Evolutionary conservation across 1,140 invertebrate species (phyloP).

Genomic region (Adoxophyes honmai): DNA sequence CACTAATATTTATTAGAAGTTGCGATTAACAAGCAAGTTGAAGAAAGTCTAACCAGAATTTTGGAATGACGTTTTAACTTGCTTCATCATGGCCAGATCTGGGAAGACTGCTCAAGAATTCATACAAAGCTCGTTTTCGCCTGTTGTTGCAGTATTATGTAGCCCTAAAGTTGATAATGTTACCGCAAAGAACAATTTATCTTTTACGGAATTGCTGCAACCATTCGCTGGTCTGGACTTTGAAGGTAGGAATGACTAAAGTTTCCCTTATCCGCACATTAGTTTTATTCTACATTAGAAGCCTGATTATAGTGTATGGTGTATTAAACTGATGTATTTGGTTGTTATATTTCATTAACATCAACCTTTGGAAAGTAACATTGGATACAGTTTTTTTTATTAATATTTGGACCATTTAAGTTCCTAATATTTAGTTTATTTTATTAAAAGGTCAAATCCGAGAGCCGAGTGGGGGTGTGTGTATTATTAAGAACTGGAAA

Average conservation of each 20-base stretch:
- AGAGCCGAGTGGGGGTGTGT: slow-evolving; percentile 87
- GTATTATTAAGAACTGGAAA: slow-evolving; percentile 87
- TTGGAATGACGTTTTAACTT: not conserved
- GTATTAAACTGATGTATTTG: too few species aligned
- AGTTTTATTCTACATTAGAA: not conserved
- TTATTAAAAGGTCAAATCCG: slow-evolving; percentile 84
- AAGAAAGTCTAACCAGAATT: not conserved
- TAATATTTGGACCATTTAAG: not conserved
- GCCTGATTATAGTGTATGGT: too few species aligned
- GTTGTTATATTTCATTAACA: too few species aligned
- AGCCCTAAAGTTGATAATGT: slow-evolving; percentile 88
- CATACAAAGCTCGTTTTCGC: slow-evolving; percentile 92
- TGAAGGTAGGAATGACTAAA: slow-evolving; percentile 43
- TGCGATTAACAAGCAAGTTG: not conserved
- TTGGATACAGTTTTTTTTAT: not conserved
- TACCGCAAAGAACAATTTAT: slow-evolving; percentile 94
- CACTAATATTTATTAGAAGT: too few species aligned
- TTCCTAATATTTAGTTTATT: slow-evolving; percentile 17
- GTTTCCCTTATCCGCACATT: slow-evolving; percentile 11
- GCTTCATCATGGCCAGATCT: slow-evolving; percentile 78
- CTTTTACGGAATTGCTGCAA: slow-evolving; percentile 92
- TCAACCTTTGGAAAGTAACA: not conserved
- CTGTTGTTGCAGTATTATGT: slow-evolving; percentile 90
- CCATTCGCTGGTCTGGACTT: slow-evolving; percentile 81
- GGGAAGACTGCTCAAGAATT: slow-evolving; percentile 89